Evolutionary conservation across 2,113 vertebrate genomes (phyloP).

Genomic region (Lophura nycthemera): DNA sequence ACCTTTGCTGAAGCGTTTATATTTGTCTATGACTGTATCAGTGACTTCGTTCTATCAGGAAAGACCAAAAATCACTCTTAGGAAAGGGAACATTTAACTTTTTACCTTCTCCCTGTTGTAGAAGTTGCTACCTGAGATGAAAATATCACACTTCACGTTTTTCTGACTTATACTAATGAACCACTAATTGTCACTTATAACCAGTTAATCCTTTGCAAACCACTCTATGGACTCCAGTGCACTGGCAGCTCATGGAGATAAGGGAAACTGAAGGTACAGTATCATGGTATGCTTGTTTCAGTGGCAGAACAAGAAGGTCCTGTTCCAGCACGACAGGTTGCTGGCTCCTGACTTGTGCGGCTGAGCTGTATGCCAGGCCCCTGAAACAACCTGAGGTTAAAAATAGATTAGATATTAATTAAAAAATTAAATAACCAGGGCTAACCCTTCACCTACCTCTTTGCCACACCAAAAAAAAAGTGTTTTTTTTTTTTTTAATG

Average conservation of each 20-base stretch:
- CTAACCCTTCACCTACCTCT: background rate
- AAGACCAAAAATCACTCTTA: background rate
- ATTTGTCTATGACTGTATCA: fast-evolving
- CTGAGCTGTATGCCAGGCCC: background rate
- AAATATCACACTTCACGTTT: background rate
- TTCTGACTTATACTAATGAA: background rate
- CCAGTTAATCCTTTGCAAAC: background rate
- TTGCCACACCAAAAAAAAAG: background rate
- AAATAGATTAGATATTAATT: background rate
- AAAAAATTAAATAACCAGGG: background rate
- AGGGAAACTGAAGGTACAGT: fast-evolving
- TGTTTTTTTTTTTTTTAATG: background rate
- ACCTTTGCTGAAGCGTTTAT: background rate
- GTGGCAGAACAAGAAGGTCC: background rate
- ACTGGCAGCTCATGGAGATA: background rate
- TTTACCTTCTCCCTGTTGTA: background rate
- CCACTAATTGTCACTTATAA: background rate
- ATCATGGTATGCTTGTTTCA: background rate
- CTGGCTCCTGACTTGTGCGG: background rate
- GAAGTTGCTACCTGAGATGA: background rate
- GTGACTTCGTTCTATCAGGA: background rate
- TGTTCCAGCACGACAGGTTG: background rate
- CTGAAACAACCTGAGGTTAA: background rate
- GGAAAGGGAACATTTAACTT: background rate
- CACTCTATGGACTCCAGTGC: background rate